A percentile compares a stretch with the other conserved stretches of the same genome.
phyloP scores from a whole-genome alignment of 2,888 invertebrate species.

The Pandemis corylana region DNA sequence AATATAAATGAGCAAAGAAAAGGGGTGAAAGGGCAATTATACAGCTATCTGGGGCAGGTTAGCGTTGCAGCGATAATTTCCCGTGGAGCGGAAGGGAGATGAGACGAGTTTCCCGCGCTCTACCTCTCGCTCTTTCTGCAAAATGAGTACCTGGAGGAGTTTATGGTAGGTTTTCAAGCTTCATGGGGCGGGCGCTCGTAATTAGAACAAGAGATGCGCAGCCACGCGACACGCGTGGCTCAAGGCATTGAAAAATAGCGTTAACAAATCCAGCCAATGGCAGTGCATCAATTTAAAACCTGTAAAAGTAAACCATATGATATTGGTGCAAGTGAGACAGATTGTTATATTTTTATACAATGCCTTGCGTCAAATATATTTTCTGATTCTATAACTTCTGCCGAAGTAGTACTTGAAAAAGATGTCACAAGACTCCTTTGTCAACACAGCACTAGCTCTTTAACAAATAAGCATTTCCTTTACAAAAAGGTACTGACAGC shows the following conservation, averaged over 20 bases:
- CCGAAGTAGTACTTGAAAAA: too few relatives aligned
- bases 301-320: too few relatives aligned
- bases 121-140: conserved; percentile 45
- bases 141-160: conserved; percentile 45
- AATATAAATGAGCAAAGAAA: conserved; percentile 63
- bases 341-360: too few relatives aligned
- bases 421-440: too few relatives aligned
- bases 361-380: too few relatives aligned
- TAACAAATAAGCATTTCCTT: too few relatives aligned
- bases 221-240: conserved; percentile 71
- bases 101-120: conserved; percentile 42
- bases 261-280: not conserved
- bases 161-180: conserved; percentile 52
- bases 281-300: not conserved
- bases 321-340: too few relatives aligned
- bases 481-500: too few relatives aligned
- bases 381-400: too few relatives aligned
- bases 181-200: conserved; percentile 73
- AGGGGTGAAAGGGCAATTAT: conserved; percentile 64
- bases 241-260: conserved; percentile 52
- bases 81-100: conserved; percentile 43
- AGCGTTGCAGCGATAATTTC: conserved; percentile 47
- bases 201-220: conserved; percentile 81
- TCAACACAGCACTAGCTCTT: too few relatives aligned
- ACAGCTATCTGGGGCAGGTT: conserved; percentile 51